phyloP scores from a whole-genome alignment of 2,113 vertebrate species.

The Bufo bufo region DNA sequence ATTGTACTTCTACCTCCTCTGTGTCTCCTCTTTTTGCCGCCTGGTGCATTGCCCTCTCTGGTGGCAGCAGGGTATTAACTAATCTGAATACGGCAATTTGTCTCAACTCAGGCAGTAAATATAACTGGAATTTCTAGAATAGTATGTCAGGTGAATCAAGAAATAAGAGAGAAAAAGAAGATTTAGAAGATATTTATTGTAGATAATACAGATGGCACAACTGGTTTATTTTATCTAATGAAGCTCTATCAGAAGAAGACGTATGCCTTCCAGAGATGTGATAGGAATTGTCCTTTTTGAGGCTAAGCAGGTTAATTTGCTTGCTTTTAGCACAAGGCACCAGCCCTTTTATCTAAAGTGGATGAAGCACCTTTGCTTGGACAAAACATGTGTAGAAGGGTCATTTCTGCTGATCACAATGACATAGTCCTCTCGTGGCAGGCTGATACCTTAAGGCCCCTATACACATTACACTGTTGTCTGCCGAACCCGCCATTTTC shows the following conservation, averaged over 20 bases:
- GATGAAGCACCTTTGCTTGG: constrained; percentile 11
- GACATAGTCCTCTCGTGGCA: not conserved
- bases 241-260: constrained; percentile 22
- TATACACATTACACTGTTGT: too few species aligned
- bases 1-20: constrained; percentile 82
- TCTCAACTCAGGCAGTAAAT: constrained; percentile 74
- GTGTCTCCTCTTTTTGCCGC: constrained; percentile 69
- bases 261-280: constrained; percentile 49
- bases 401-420: constrained; percentile 31
- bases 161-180: constrained; percentile 57
- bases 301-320: constrained; percentile 16
- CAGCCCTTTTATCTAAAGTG: constrained; percentile 11
- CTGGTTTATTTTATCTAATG: constrained; percentile 68
- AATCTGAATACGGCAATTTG: constrained; percentile 72
- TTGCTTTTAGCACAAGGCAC: constrained; percentile 6
- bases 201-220: constrained; percentile 69
- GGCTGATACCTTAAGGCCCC: not conserved
- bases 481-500: too few species aligned
- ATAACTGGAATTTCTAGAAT: constrained; percentile 63
- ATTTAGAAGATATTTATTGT: constrained; percentile 75
- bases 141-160: not conserved
- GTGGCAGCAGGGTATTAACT: constrained; percentile 11
- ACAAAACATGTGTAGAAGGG: not conserved
- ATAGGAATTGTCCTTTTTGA: constrained; percentile 53
- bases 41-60: not conserved